phyloP scores from a whole-genome alignment of 2,113 vertebrate species.

The Tamias sibiricus region DNA sequence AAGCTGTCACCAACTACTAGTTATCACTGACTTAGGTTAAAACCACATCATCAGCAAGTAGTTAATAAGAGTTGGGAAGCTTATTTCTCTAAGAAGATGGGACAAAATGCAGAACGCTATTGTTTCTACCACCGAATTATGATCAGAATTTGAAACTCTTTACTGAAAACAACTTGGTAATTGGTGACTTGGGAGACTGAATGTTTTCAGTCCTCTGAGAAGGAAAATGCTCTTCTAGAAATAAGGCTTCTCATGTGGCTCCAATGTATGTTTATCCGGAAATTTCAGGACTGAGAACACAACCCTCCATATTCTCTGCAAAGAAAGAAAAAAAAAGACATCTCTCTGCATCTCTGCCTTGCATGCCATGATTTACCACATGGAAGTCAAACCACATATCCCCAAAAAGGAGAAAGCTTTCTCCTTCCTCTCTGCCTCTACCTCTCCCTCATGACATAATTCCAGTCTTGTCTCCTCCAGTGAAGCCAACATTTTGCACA shows the following conservation, averaged over 20 bases:
- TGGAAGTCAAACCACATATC: neutral
- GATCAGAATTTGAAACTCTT: neutral
- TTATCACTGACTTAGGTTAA: neutral
- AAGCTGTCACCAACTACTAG: neutral
- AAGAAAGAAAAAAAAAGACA: no score
- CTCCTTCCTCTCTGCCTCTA: neutral
- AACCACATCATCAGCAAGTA: no score
- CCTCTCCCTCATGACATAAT: neutral
- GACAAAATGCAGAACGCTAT: neutral
- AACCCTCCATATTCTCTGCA: neutral
- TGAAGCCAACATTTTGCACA: neutral
- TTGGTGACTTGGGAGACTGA: neutral
- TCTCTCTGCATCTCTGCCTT: neutral
- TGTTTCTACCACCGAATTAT: neutral
- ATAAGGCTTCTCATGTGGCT: neutral
- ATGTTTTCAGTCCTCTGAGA: neutral
- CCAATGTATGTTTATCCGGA: neutral
- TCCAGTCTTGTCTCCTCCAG: neutral
- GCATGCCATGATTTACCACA: accelerated
- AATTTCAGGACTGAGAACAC: neutral
- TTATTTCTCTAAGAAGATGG: neutral
- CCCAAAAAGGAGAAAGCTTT: neutral
- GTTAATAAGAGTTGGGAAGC: neutral
- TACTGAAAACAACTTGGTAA: neutral
- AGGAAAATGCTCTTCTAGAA: neutral